phyloP scores from a whole-genome alignment of 1,140 invertebrate species.

The Sesamia nonagrioides region DNA sequence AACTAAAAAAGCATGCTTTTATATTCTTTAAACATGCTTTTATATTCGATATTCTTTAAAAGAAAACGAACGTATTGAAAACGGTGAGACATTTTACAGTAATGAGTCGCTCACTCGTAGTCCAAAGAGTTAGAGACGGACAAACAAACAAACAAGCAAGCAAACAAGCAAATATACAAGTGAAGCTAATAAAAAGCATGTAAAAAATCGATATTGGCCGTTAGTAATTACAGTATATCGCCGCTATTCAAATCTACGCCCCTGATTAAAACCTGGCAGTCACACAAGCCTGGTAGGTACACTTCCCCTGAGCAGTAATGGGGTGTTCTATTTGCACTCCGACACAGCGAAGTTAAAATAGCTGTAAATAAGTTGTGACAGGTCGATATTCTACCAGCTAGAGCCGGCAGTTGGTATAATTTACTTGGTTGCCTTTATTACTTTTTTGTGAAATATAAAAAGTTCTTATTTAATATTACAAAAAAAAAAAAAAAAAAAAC shows the following conservation, averaged over 20 bases:
- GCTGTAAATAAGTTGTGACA: constrained; percentile 32
- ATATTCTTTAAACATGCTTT: no score
- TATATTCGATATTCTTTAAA: background rate
- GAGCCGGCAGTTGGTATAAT: background rate
- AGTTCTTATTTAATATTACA: background rate
- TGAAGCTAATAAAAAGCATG: no score
- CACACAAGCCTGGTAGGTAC: no score
- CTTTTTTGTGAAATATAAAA: background rate
- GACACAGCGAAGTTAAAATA: constrained; percentile 19
- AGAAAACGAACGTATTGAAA: no score
- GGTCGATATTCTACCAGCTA: background rate
- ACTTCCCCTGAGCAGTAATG: constrained; percentile 2
- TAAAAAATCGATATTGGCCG: background rate
- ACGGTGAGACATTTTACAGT: no score
- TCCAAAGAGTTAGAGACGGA: no score
- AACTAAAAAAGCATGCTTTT: no score
- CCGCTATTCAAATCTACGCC: background rate
- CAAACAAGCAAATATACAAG: no score
- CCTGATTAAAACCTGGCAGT: background rate
- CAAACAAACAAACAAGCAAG: no score
- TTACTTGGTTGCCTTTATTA: background rate
- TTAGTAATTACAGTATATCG: background rate
- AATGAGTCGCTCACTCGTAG: no score
- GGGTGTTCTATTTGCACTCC: constrained; percentile 3
- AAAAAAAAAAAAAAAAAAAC: no score